Percentiles rank a stretch among this genome's conserved stretches.
Conservation (phyloP, 2,888 invertebrate genomes). For the Heliconius hortense region DNA sequence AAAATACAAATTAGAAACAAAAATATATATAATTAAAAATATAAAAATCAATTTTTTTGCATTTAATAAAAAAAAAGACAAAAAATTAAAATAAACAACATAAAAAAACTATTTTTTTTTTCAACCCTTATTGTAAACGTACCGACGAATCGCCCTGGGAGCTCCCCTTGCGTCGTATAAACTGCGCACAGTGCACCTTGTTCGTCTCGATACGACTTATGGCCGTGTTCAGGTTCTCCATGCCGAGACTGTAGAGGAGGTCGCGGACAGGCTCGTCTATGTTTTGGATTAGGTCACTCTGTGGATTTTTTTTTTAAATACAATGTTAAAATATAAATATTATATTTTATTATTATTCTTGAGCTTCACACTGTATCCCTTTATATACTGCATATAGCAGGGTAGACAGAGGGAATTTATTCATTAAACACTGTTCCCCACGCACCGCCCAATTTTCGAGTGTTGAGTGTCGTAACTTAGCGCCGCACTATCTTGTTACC, state of each 20-base stretch:
- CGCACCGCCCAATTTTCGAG: not conserved
- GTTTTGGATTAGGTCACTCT: slow-evolving; percentile 35
- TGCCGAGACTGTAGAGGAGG: slow-evolving; percentile 27
- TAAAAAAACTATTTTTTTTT: not conserved
- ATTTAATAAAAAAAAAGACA: too few species aligned
- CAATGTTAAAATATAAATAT: not conserved
- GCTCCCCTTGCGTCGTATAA: slow-evolving; percentile 21
- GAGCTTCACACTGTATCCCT: too few species aligned
- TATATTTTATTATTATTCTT: too few species aligned
- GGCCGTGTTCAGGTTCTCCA: slow-evolving; percentile 37
- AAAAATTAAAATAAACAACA: too few species aligned
- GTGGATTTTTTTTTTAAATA: not conserved
- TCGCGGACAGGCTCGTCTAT: slow-evolving; percentile 39
- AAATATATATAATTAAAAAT: too few species aligned
- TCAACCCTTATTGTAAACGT: not conserved
- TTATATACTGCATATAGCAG: too few species aligned
- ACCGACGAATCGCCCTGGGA: slow-evolving; percentile 21
- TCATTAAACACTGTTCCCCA: not conserved
- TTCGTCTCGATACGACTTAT: slow-evolving; percentile 34
- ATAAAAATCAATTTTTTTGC: too few species aligned
- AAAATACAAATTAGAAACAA: too few species aligned
- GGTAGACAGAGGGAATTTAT: not conserved
- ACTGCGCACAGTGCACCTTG: slow-evolving; percentile 30
- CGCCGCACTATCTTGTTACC: too few species aligned
- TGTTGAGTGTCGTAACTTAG: not conserved